Conservation (phyloP, 2,888 invertebrate genomes). For the Plebejus anna region DNA sequence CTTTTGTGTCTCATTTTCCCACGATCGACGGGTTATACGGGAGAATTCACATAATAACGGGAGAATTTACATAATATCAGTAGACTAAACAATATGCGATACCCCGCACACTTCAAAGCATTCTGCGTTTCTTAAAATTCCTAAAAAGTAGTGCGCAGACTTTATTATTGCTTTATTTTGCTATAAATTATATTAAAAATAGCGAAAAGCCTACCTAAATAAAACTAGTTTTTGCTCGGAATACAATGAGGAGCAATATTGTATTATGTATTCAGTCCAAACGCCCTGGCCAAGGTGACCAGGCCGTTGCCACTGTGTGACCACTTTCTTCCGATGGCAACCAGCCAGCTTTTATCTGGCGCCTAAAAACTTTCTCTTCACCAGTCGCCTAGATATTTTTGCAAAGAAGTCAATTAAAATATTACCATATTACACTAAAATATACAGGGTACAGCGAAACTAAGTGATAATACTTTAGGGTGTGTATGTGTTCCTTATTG, state of each 20-base stretch:
- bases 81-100: no score
- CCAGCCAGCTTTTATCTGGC: conserved; percentile 15
- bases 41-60: no score
- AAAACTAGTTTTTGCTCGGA: neutral
- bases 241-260: conserved; percentile 9
- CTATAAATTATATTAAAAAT: neutral
- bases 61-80: no score
- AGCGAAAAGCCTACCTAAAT: neutral
- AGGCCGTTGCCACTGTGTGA: conserved; percentile 20
- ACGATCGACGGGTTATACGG: no score
- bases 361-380: conserved; percentile 15
- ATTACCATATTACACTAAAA: neutral
- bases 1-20: no score
- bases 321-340: conserved; percentile 24
- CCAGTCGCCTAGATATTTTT: neutral
- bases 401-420: neutral
- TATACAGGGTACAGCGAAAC: no score
- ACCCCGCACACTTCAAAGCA: no score
- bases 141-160: neutral
- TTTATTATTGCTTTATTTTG: neutral
- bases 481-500: no score
- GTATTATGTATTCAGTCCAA: conserved; percentile 28
- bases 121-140: no score
- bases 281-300: conserved; percentile 16
- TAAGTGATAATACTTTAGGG: no score